Evolutionary conservation across 2,888 invertebrate genomes (phyloP).

Genomic region (Polylopha cassiicola): DNA sequence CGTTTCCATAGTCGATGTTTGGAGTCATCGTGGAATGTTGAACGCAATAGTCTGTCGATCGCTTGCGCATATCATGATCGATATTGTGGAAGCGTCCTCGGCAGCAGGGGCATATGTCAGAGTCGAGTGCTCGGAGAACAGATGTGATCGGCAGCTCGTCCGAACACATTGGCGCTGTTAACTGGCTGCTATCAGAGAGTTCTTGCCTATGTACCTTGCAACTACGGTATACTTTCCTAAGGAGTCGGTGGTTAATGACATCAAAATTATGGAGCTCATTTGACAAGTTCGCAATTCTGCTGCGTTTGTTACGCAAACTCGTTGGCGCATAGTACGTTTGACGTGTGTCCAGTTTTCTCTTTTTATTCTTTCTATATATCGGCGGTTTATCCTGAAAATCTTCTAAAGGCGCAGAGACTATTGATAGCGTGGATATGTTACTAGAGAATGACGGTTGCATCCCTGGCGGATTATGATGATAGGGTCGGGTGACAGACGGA

Average conservation of each 20-base stretch:
- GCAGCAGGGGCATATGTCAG: slow-evolving; percentile 56
- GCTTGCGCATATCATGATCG: slow-evolving; percentile 41
- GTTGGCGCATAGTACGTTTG: too few relatives aligned
- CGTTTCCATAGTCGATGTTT: slow-evolving; percentile 27
- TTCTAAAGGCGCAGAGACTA: too few relatives aligned
- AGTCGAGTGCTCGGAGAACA: slow-evolving; percentile 26
- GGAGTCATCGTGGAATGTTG: slow-evolving; percentile 17
- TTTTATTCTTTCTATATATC: too few relatives aligned
- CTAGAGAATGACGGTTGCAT: too few relatives aligned
- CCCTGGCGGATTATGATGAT: too few relatives aligned
- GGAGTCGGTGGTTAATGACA: slow-evolving; percentile 39
- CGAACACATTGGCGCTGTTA: slow-evolving; percentile 54
- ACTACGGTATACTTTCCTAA: slow-evolving; percentile 49
- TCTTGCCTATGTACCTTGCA: slow-evolving; percentile 32
- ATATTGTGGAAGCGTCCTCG: slow-evolving; percentile 49
- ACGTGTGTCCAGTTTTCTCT: too few relatives aligned
- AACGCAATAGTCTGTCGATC: too few relatives aligned
- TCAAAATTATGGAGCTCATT: slow-evolving; percentile 23
- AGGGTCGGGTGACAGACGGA: too few relatives aligned
- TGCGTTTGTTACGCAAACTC: too few relatives aligned
- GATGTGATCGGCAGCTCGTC: slow-evolving; percentile 30
- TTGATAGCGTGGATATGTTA: too few relatives aligned
- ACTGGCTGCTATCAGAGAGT: slow-evolving; percentile 44
- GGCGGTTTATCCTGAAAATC: too few relatives aligned
- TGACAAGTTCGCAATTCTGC: too few relatives aligned